phyloP scores from a whole-genome alignment of 2,888 invertebrate genomes.

The Acrobeloides nanus region DNA sequence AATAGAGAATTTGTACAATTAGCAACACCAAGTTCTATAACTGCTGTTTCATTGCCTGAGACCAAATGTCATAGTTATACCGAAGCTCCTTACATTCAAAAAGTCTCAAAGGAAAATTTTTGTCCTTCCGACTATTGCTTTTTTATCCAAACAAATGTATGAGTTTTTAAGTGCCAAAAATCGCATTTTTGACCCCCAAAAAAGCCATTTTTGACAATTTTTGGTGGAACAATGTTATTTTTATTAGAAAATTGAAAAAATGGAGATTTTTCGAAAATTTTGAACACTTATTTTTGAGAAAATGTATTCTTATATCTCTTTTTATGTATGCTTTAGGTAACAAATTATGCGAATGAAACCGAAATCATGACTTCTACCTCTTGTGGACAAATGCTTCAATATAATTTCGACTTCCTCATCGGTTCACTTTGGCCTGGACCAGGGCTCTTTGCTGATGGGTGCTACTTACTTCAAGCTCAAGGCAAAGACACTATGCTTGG shows the following conservation, averaged over 20 bases:
- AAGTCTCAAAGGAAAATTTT: too few relatives aligned
- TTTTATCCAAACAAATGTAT: constrained; percentile 34
- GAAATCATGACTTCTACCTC: constrained; percentile 12
- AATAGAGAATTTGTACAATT: too few relatives aligned
- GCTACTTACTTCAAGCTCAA: constrained; percentile 33
- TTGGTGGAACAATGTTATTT: too few relatives aligned
- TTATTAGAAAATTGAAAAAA: too few relatives aligned
- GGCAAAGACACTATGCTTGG: constrained; percentile 24
- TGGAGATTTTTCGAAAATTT: too few relatives aligned
- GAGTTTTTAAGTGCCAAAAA: too few relatives aligned
- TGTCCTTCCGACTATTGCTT: constrained; percentile 42
- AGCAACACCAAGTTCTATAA: too few relatives aligned
- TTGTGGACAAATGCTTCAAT: constrained; percentile 21
- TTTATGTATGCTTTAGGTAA: constrained; percentile 6
- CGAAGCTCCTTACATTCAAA: constrained; percentile 21
- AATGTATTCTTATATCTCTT: not conserved
- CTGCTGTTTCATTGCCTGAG: too few relatives aligned
- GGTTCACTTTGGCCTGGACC: constrained; percentile 25
- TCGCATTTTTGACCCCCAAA: too few relatives aligned
- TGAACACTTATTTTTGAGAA: too few relatives aligned
- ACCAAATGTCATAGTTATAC: constrained; percentile 20
- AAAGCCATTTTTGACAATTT: too few relatives aligned
- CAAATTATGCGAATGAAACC: constrained; percentile 8
- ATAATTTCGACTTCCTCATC: constrained; percentile 22
- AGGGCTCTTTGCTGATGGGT: constrained; percentile 35